Conservation (phyloP, 2,113 vertebrate genomes). For the Oreocharis arfaki region DNA sequence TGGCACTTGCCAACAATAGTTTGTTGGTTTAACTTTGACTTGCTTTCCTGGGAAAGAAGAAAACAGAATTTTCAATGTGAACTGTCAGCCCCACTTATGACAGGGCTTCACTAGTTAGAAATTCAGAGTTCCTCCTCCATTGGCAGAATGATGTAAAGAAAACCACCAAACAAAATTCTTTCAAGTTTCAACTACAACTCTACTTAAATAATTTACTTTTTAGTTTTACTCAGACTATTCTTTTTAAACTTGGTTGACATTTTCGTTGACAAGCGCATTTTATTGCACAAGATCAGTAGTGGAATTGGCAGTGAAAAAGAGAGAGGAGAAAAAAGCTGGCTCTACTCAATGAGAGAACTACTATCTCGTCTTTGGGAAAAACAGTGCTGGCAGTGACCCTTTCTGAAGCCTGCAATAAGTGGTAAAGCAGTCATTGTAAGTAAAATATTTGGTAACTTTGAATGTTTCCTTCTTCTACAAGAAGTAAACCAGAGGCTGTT, state of each 20-base stretch:
- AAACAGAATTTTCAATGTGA: conserved; percentile 87
- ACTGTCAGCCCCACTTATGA: conserved; percentile 81
- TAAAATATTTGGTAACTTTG: conserved; percentile 39
- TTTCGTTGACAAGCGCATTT: conserved; percentile 76
- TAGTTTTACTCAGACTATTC: conserved; percentile 76
- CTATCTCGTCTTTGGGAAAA: conserved; percentile 57
- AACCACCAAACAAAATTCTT: conserved; percentile 80
- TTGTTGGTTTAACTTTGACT: conserved; percentile 83
- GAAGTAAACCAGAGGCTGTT: background rate
- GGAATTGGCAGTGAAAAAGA: conserved; percentile 60
- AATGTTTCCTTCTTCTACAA: background rate
- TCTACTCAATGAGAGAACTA: conserved; percentile 54
- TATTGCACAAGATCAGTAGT: conserved; percentile 71
- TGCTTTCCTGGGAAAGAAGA: conserved; percentile 79
- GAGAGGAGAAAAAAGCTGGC: conserved; percentile 4
- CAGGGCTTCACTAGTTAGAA: conserved; percentile 75
- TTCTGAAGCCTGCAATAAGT: conserved; percentile 23
- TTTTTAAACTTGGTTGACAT: conserved; percentile 81
- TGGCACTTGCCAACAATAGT: conserved; percentile 76
- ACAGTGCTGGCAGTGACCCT: conserved; percentile 33
- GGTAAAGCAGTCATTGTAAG: conserved; percentile 42
- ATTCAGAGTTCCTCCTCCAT: conserved; percentile 68
- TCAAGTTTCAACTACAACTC: conserved; percentile 80
- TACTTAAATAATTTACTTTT: conserved; percentile 88
- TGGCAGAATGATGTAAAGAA: conserved; percentile 77